Evolutionary conservation across 2,888 invertebrate species (phyloP).

Genomic region (Sminthurides aquaticus): DNA sequence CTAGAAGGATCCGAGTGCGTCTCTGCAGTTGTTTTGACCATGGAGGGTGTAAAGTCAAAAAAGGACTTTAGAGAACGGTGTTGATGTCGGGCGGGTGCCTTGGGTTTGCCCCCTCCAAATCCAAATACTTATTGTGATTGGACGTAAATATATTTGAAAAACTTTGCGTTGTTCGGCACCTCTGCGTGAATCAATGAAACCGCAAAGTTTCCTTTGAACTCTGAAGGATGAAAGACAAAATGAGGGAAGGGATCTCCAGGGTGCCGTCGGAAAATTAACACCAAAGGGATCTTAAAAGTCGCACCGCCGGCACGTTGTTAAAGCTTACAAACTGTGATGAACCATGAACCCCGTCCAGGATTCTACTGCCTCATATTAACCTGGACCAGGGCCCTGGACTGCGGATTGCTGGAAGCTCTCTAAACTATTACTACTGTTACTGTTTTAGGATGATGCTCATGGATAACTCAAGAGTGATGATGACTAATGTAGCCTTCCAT

Average conservation of each 20-base stretch:
- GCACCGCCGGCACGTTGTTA: not conserved
- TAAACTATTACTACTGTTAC: not conserved
- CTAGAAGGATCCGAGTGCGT: too few species aligned
- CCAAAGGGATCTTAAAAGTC: conserved; percentile 3
- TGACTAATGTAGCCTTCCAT: not conserved
- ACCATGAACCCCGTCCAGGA: too few species aligned
- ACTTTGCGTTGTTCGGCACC: conserved; percentile 9
- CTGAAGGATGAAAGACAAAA: conserved; percentile 18
- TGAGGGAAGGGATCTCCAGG: conserved; percentile 12
- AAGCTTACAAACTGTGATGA: not conserved
- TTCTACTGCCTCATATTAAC: too few species aligned
- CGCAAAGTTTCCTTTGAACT: conserved; percentile 20
- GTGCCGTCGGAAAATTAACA: conserved; percentile 24
- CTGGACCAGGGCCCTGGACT: too few species aligned
- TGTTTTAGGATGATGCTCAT: not conserved
- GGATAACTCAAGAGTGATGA: not conserved
- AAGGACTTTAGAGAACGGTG: not conserved
- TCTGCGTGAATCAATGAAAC: conserved; percentile 17
- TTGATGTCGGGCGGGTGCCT: not conserved
- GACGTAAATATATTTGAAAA: not conserved
- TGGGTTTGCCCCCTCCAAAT: not conserved
- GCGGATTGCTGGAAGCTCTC: too few species aligned
- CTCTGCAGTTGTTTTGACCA: too few species aligned
- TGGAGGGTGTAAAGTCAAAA: too few species aligned
- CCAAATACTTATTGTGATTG: not conserved